Evolutionary conservation across 2,797 vertebrate species (phyloP), one percentile per base, ranked within the genome.

Genomic region (Crocodylus rhombifer): DNA sequence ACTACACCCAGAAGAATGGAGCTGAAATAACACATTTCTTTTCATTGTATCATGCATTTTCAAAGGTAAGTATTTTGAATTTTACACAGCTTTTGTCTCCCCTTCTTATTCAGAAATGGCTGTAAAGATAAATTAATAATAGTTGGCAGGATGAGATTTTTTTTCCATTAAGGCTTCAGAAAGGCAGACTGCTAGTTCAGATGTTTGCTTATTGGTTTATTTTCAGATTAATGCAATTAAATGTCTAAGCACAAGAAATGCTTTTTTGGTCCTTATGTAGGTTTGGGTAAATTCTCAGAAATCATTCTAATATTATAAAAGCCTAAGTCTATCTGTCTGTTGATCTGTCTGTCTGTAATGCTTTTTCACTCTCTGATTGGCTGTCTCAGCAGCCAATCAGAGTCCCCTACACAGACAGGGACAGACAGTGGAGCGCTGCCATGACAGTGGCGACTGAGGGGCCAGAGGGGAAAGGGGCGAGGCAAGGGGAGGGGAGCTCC

Each of bases 201-300:
- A 55, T 91, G 7, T 51, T 91, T 87, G 75, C 67, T 90, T 77
- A 90, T 74, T 87, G 56, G 67, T 87, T 93, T 86, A 91, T 87
- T 89, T 91, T 89, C 74, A 87, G 63, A 76, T 82, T 80, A 74
- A 3, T 58, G 55, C 61, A 86, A 91, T 82, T 82, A 88, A n/a
- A 28, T 57, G 80, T 64, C 64, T 82, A 88, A 87, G 36, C 83
- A 82, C 57, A 87, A 74, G 63, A 83, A 86, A 67, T 42, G 2
- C 4, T 11, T 62, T 21, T 42, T 30, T 36, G 67, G 25, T 75
- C 71, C 28, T 9, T n/a, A 23, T 2, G 14, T 80, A 64, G 69
- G 21, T 62, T 62, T 60, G 55, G 28, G 20, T 57, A 14, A 14
- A 42, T 62, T 20, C 20, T 74, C 58, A 55, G 42, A 42, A 42